Evolutionary conservation across 2,888 invertebrate species (phyloP).

Genomic region (Philonicus albiceps): DNA sequence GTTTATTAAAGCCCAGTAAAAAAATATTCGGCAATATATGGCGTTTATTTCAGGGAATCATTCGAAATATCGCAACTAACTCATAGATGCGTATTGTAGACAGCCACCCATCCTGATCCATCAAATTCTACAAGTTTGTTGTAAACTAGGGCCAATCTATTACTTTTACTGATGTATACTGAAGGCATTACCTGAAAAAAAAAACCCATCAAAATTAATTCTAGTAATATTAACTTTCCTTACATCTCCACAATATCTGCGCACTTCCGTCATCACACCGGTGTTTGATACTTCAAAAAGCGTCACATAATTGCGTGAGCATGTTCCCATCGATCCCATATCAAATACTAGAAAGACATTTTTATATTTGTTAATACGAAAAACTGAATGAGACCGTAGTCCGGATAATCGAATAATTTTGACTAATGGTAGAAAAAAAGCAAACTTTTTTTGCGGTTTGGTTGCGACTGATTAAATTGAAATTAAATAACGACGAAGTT

Average conservation of each 20-base stretch:
- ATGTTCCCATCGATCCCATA: conserved; percentile 70
- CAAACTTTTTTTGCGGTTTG: no score
- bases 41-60: no score
- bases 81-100: background rate
- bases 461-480: no score
- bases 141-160: conserved; percentile 70
- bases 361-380: no score
- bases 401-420: no score
- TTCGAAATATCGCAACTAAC: no score
- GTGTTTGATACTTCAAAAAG: conserved; percentile 65
- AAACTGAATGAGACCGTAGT: no score
- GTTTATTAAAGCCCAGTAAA: no score
- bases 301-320: conserved; percentile 72
- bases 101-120: conserved; percentile 70
- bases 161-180: conserved; percentile 65
- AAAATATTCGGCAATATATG: no score
- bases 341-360: conserved; percentile 69
- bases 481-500: no score
- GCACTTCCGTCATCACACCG: conserved; percentile 56
- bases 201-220: background rate
- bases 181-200: conserved; percentile 62
- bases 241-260: conserved; percentile 65
- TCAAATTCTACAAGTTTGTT: conserved; percentile 73
- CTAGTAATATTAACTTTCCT: background rate
- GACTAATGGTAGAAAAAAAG: no score